Conservation (phyloP, 1,140 invertebrate species). For the Drosophila willistoni region DNA sequence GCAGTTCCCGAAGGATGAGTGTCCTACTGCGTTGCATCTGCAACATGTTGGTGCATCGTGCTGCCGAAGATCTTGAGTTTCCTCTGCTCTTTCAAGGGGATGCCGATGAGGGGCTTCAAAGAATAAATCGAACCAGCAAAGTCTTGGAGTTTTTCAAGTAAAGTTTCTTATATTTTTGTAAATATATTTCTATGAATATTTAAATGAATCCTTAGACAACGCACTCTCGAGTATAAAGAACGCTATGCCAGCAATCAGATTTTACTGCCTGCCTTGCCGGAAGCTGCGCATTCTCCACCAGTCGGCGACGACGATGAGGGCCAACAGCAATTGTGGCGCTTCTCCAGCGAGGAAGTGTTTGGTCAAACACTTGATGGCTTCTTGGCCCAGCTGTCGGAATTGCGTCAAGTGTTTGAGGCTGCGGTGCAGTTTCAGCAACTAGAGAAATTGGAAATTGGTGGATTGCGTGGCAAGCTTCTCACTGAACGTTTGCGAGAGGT, state of each 20-base stretch:
- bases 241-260: slow-evolving; percentile 84
- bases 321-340: slow-evolving; percentile 86
- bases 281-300: slow-evolving; percentile 18
- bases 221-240: slow-evolving; percentile 66
- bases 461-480: slow-evolving; percentile 88
- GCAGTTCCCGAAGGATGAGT: slow-evolving; percentile 89
- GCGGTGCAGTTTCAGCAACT: slow-evolving; percentile 91
- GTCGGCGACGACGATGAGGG: slow-evolving; percentile 53
- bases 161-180: background rate
- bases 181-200: background rate
- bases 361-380: slow-evolving; percentile 86
- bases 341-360: slow-evolving; percentile 88
- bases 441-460: slow-evolving; percentile 92
- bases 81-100: slow-evolving; percentile 87
- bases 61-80: slow-evolving; percentile 84
- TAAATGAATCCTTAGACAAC: slow-evolving; percentile 33
- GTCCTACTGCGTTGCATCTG: slow-evolving; percentile 88
- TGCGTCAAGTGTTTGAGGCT: slow-evolving; percentile 88
- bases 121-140: slow-evolving; percentile 65
- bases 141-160: slow-evolving; percentile 76
- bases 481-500: slow-evolving; percentile 83
- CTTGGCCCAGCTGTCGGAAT: slow-evolving; percentile 84
- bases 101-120: slow-evolving; percentile 83
- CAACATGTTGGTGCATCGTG: slow-evolving; percentile 88
- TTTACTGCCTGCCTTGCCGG: slow-evolving; percentile 66